A percentile compares a stretch with the other conserved stretches of the same genome.
Conservation (phyloP, 2,113 vertebrate species). For the Brienomyrus longianalis region DNA sequence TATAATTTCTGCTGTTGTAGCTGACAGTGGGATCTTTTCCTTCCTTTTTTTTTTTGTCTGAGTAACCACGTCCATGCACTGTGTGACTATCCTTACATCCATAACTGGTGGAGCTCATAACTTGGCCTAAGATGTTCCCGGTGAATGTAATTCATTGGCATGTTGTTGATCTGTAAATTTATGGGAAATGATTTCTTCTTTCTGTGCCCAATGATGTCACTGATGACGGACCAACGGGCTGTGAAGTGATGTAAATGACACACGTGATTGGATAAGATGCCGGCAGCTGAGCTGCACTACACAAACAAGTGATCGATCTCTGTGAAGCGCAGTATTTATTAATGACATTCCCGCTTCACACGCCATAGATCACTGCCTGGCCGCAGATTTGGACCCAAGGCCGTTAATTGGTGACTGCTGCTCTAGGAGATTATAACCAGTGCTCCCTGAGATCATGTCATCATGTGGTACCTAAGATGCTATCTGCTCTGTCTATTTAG, state of each 20-base stretch:
- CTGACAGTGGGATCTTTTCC: not conserved
- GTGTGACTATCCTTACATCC: not conserved
- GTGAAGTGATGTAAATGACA: not conserved
- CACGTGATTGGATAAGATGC: not conserved
- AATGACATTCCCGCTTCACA: not conserved
- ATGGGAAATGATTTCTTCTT: not conserved
- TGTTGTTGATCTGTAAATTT: not conserved
- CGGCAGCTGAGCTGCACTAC: not conserved
- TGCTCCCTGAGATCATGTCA: not conserved
- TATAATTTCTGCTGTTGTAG: not conserved
- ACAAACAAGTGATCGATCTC: not conserved
- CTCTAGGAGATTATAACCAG: not conserved
- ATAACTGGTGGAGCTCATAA: not conserved
- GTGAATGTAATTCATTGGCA: not conserved
- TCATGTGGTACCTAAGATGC: not conserved
- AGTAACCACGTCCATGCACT: not conserved
- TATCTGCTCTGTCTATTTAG: not conserved
- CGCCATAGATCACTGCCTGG: not conserved
- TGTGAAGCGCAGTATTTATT: not conserved
- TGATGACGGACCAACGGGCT: not conserved
- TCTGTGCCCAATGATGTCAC: not conserved
- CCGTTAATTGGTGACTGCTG: not conserved
- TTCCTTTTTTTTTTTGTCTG: not conserved
- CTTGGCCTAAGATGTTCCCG: not conserved
- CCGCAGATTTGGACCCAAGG: not conserved